Evolutionary conservation across 2,797 vertebrate genomes (phyloP).

Genomic region (Masticophis lateralis): DNA sequence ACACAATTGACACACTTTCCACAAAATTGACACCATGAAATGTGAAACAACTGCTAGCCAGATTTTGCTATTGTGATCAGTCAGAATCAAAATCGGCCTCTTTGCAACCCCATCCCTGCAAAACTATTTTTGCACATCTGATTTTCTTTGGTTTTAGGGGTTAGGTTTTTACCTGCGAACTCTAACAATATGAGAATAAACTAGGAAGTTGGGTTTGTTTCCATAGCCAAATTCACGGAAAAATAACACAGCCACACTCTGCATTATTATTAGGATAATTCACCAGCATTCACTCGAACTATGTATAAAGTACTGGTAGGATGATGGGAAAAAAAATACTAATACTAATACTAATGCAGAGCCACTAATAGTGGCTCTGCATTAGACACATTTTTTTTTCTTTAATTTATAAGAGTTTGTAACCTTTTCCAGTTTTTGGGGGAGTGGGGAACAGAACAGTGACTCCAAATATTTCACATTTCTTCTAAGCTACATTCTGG

Average conservation of each 20-base stretch:
- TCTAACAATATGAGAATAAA: not conserved
- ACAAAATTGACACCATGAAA: not conserved
- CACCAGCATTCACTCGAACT: not conserved
- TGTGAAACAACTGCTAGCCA: not conserved
- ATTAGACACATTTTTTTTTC: not conserved
- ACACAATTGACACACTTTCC: not conserved
- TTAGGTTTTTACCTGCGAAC: not conserved
- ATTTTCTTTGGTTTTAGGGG: not conserved
- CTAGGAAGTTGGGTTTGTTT: not conserved
- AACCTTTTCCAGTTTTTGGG: not conserved
- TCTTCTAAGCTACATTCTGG: not conserved
- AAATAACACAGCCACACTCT: not conserved
- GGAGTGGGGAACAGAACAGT: not conserved
- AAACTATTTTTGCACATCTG: not conserved
- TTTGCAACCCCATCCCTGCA: not conserved
- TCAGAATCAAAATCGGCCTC: not conserved
- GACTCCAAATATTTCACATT: not conserved
- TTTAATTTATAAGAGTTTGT: not conserved
- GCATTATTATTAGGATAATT: conserved; percentile 63
- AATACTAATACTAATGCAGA: too few species aligned
- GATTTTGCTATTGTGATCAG: not conserved
- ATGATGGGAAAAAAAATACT: not conserved
- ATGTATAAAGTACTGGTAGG: not conserved
- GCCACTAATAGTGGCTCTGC: not conserved
- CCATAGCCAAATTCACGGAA: not conserved